Conservation (phyloP, 92 coral and sea anemone species). For the Zoanthus gigantus region DNA sequence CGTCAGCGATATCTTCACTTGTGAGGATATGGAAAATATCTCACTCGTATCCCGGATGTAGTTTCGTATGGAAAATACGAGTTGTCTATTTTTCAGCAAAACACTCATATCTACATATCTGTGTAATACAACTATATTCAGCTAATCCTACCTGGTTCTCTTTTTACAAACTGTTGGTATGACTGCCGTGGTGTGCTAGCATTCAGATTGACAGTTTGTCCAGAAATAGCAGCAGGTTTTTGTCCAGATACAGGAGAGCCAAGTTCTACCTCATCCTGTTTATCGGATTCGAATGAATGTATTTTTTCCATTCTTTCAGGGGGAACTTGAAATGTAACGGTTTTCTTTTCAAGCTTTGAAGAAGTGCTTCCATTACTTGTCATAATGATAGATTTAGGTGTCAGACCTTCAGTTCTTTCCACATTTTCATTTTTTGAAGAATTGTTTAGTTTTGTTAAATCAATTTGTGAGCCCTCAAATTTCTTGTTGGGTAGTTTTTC, state of each 20-base stretch:
- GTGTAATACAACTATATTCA: too few species aligned
- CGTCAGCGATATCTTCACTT: too few species aligned
- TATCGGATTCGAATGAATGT: conserved; percentile 13
- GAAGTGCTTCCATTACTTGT: conserved; percentile 21
- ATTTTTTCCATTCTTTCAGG: conserved; percentile 36
- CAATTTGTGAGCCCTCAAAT: neutral
- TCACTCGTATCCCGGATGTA: too few species aligned
- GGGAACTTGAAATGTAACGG: conserved; percentile 45
- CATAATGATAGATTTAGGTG: conserved; percentile 42
- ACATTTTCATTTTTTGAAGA: conserved; percentile 32
- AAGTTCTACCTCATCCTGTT: neutral
- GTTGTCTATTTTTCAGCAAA: too few species aligned
- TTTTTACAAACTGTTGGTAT: conserved; percentile 23
- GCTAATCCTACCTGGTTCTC: conserved; percentile 27
- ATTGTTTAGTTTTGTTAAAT: conserved; percentile 21
- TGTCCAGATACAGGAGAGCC: neutral
- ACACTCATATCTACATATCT: too few species aligned
- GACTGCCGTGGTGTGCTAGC: neutral
- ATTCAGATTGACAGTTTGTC: neutral
- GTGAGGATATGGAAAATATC: too few species aligned
- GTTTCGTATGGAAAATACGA: too few species aligned
- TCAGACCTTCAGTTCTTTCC: conserved; percentile 34
- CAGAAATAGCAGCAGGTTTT: neutral
- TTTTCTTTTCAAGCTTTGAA: conserved; percentile 42
- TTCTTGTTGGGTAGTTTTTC: conserved; percentile 8